Evolutionary conservation across 2,113 vertebrate species (phyloP), one percentile per base, ranked within the genome.

Genomic region (Oreamnos americanus): DNA sequence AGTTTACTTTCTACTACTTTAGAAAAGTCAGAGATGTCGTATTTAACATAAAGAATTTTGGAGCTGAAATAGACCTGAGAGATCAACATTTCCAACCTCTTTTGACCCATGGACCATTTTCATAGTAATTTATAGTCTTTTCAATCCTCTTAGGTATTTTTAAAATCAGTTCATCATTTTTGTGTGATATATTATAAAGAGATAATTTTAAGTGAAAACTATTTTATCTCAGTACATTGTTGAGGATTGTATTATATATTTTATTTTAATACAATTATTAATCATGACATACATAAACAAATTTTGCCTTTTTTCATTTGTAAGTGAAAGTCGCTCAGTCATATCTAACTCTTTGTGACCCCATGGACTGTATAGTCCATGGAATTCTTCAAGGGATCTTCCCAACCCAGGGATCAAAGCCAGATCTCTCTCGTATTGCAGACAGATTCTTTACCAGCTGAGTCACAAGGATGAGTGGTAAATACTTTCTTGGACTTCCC

Each of bases 131-230:
- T 96, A 96, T 97, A 97, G 94, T 91, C 88, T 89, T 96, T 71
- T 94, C 88, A 94, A 91, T 82, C 25, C 91, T 97, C 87, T 95
- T 92, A 93, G 91, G 97, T 94, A 94, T 96, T 97, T 96, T 94
- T 43, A 78, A 97, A 95, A 93, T 84, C 88, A 97, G 94, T 95
- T 97, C 96, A 98, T 98, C 76, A 95, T 97, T 97, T 97, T 96
- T 98, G 92, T 94, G 78, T 96, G 92, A 58, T 76, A 81, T 97
- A 94, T 97, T 97, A 91, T 82, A 39, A 98, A 79, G 82, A 97
- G 71, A 57, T 94, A 89, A 96, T 98, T 94, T 96, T 91, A 91
- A 97, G 60, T 57, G 53, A 94, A 96, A 95, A 93, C 43, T 86
- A 49, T 87, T 84, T 98, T 96, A 97, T 85, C 15, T 97, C 96